Conservation (phyloP, 2,797 vertebrate species). For the Adrianichthys oophorus region DNA sequence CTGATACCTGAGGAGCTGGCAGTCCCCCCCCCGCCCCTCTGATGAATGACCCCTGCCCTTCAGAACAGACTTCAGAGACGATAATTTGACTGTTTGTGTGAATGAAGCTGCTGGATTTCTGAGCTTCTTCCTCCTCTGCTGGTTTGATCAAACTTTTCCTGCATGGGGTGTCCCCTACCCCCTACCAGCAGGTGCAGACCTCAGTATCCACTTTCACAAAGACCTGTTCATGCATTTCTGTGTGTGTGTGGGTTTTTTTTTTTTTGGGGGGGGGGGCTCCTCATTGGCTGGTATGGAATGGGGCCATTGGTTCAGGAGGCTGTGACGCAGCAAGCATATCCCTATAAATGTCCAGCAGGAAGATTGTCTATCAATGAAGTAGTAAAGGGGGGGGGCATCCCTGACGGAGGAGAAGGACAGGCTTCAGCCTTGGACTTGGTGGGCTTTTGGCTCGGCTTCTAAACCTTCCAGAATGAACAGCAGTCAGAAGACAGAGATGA, state of each 20-base stretch:
- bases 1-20: too few relatives aligned
- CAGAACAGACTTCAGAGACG: too few relatives aligned
- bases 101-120: too few relatives aligned
- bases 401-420: constrained; percentile 46
- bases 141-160: constrained; percentile 1
- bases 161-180: constrained; percentile 18
- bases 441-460: constrained; percentile 62
- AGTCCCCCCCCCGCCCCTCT: too few relatives aligned
- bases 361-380: constrained; percentile 85
- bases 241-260: not conserved
- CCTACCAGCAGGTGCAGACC: constrained; percentile 67
- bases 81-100: too few relatives aligned
- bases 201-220: constrained; percentile 45
- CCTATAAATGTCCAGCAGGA: constrained; percentile 74
- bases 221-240: constrained; percentile 33
- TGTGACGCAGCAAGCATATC: constrained; percentile 41
- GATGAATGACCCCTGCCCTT: too few relatives aligned
- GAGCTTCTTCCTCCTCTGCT: not conserved
- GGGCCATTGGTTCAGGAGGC: constrained; percentile 40
- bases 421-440: constrained; percentile 37
- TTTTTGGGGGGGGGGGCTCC: constrained; percentile 8
- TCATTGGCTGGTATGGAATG: constrained; percentile 58
- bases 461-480: constrained; percentile 69
- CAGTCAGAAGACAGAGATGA: constrained; percentile 74
- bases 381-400: constrained; percentile 64